phyloP scores from a whole-genome alignment of 2,888 invertebrate species.

The Lampropteryx suffumata region DNA sequence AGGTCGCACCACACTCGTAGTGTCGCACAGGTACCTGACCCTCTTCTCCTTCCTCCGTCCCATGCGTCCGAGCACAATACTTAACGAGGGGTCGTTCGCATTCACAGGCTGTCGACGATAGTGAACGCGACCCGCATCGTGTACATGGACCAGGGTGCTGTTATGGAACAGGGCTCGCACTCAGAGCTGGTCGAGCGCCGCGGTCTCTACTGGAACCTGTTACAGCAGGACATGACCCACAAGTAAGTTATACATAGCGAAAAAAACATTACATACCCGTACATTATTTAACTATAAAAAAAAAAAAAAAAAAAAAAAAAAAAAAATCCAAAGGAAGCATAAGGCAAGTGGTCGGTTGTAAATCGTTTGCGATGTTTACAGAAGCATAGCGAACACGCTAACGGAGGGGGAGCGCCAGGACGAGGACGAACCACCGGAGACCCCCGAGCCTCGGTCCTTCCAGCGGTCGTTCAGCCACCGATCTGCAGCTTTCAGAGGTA shows the following conservation, averaged over 20 bases:
- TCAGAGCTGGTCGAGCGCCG: constrained; percentile 84
- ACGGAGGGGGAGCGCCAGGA: constrained; percentile 2
- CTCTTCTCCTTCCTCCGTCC: no score
- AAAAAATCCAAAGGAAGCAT: no score
- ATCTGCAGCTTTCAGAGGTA: constrained; percentile 13
- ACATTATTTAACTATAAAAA: no score
- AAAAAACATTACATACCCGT: no score
- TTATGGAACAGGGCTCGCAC: constrained; percentile 89
- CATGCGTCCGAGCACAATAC: no score
- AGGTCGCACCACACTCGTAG: no score
- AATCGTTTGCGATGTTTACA: not conserved
- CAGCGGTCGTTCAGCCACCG: constrained; percentile 2
- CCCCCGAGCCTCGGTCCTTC: not conserved
- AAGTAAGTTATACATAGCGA: no score
- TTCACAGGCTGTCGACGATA: constrained; percentile 84
- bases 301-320: no score
- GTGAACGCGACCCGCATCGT: constrained; percentile 87
- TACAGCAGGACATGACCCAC: constrained; percentile 83
- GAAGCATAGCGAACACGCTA: constrained; percentile 7
- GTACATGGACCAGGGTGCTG: constrained; percentile 86
- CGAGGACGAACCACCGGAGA: constrained; percentile 5
- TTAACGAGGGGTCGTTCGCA: no score
- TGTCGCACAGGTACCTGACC: no score
- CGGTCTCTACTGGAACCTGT: constrained; percentile 86
- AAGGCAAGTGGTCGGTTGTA: no score